These are phyloP conservation scores for Barnardius zonarius DNA, from an alignment of 2,113 vertebrate species.

Conservation along the genomic window DNA sequence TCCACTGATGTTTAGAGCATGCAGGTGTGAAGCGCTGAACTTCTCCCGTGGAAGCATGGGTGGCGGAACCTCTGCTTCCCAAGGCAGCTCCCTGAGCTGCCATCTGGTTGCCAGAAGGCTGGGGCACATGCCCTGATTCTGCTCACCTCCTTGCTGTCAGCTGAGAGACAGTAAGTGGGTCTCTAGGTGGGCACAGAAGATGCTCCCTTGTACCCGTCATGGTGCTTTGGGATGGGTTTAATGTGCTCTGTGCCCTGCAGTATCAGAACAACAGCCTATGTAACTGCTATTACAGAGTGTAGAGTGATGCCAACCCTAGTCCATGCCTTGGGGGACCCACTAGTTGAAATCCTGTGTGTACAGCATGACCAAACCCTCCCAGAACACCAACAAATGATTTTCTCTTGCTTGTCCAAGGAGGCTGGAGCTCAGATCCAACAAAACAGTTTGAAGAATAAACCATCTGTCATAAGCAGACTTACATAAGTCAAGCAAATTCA, in stretches of 20 bases:
- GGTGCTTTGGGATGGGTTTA: not conserved
- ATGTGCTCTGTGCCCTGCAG: not conserved
- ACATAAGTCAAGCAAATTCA: not conserved
- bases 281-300: not conserved
- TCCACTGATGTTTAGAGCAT: not conserved
- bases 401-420: not conserved
- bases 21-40: not conserved
- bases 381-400: not conserved
- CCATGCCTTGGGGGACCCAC: fast-evolving
- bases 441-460: not conserved
- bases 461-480: not conserved
- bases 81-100: not conserved
- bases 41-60: not conserved
- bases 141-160: fast-evolving
- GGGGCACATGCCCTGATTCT: fast-evolving
- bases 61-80: not conserved
- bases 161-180: not conserved
- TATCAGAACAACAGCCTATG: not conserved
- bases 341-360: not conserved
- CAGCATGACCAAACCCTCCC: fast-evolving
- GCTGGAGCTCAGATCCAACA: not conserved
- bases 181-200: not conserved
- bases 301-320: not conserved
- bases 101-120: not conserved
- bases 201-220: not conserved